Evolutionary conservation across 2,797 vertebrate genomes (phyloP).

Genomic region (Lepilemur ruficaudatus): DNA sequence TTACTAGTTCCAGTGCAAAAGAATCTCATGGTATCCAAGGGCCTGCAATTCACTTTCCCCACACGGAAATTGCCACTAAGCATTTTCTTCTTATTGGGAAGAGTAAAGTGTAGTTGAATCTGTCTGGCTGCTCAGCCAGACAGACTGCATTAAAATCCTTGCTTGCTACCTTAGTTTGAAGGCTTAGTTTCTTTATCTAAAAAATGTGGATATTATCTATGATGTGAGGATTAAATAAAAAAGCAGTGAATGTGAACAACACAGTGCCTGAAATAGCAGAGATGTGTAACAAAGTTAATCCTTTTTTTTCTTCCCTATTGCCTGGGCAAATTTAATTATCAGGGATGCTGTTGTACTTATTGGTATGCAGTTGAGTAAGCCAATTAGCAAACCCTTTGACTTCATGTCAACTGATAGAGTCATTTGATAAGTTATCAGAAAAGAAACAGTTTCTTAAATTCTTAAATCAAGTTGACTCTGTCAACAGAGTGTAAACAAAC

Average conservation of each 20-base stretch:
- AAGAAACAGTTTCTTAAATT: background rate
- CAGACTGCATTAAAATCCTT: background rate
- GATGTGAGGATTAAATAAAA: background rate
- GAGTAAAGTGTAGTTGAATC: background rate
- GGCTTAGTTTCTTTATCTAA: background rate
- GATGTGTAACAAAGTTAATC: background rate
- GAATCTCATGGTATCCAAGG: constrained; percentile 19
- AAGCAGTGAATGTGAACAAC: background rate
- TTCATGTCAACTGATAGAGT: background rate
- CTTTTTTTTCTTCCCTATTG: background rate
- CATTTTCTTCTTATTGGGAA: constrained; percentile 45
- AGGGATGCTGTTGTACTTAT: background rate
- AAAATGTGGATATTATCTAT: background rate
- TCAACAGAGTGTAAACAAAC: background rate
- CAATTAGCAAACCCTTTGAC: background rate
- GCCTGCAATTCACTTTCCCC: constrained; percentile 13
- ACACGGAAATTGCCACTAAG: constrained; percentile 17
- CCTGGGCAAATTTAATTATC: background rate
- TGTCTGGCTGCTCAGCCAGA: background rate
- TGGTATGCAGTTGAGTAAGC: background rate
- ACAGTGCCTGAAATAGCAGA: background rate
- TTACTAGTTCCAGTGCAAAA: constrained; percentile 26
- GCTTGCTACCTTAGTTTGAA: background rate
- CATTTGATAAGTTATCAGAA: constrained; percentile 28
- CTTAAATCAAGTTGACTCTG: background rate